Percentiles rank a stretch among this genome's conserved stretches.
Conservation (phyloP, 2,113 vertebrate genomes). For the Tympanuchus pallidicinctus region DNA sequence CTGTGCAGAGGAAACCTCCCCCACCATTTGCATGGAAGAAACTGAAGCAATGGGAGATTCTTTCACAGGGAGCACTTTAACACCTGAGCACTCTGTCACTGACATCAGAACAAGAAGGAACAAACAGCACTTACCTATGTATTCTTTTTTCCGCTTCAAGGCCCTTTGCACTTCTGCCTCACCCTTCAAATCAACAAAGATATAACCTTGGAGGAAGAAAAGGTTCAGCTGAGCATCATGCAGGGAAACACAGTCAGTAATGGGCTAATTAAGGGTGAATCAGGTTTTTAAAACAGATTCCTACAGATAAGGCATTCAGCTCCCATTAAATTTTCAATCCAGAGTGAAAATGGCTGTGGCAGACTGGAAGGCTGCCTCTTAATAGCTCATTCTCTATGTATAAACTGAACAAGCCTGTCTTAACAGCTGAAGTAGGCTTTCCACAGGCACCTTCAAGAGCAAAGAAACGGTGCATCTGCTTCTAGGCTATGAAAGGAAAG, state of each 20-base stretch:
- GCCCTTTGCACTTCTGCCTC: conserved; percentile 89
- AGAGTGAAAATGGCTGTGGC: not conserved
- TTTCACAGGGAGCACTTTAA: conserved; percentile 24
- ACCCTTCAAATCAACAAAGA: conserved; percentile 91
- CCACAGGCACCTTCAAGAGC: not conserved
- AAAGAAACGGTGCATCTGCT: not conserved
- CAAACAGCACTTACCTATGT: conserved; percentile 85
- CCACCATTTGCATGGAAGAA: not conserved
- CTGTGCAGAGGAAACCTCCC: not conserved
- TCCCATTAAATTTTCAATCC: not conserved
- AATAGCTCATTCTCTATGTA: not conserved
- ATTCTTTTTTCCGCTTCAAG: conserved; percentile 90
- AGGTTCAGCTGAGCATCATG: not conserved
- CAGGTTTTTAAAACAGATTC: conserved; percentile 1
- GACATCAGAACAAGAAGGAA: not conserved
- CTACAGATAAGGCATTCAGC: conserved; percentile 12
- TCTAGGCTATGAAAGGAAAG: not conserved
- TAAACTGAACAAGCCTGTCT: not conserved
- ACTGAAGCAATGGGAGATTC: not conserved
- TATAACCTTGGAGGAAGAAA: conserved; percentile 81
- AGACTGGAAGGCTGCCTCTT: not conserved
- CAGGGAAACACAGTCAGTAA: not conserved
- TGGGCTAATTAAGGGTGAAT: conserved; percentile 53
- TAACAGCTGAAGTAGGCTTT: not conserved
- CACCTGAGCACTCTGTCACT: not conserved